phyloP scores from a whole-genome alignment of 2,797 vertebrate species.

The Poeciliopsis turneri region DNA sequence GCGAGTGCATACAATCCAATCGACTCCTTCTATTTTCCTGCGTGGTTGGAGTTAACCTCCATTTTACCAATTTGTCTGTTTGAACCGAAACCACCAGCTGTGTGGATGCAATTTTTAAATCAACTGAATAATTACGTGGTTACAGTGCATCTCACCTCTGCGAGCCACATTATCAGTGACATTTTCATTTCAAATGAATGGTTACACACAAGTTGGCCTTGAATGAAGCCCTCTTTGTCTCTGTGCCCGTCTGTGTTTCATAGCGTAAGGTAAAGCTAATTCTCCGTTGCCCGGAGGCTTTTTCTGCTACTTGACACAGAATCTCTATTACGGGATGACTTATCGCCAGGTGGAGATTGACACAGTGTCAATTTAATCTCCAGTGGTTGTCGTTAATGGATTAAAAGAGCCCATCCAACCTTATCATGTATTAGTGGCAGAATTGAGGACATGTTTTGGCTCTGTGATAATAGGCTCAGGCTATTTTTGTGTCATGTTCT shows the following conservation, averaged over 20 bases:
- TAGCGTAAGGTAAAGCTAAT: constrained; percentile 43
- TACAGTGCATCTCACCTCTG: constrained; percentile 59
- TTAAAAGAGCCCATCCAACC: constrained; percentile 46
- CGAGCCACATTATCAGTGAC: constrained; percentile 62
- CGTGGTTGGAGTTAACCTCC: constrained; percentile 66
- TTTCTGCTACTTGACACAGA: constrained; percentile 49
- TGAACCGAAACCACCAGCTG: constrained; percentile 58
- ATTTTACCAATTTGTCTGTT: constrained; percentile 60
- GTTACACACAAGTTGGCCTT: constrained; percentile 55
- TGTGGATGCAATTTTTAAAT: constrained; percentile 72
- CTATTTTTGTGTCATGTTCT: constrained; percentile 63
- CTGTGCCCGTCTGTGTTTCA: constrained; percentile 19
- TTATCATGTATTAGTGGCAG: constrained; percentile 54
- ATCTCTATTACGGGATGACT: constrained; percentile 57
- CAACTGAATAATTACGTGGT: constrained; percentile 68
- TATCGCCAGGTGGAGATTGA: constrained; percentile 70
- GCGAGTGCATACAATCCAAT: constrained; percentile 44
- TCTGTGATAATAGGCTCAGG: constrained; percentile 46
- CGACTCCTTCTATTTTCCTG: constrained; percentile 56
- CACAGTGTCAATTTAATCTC: constrained; percentile 62
- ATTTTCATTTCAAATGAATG: constrained; percentile 67
- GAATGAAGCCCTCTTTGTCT: constrained; percentile 28
- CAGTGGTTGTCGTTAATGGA: constrained; percentile 39
- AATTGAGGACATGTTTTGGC: constrained; percentile 57
- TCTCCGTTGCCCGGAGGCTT: constrained; percentile 36